Base-by-base conservation (phyloP, 2,113 vertebrate species). In the Platichthys flesus region DNA sequence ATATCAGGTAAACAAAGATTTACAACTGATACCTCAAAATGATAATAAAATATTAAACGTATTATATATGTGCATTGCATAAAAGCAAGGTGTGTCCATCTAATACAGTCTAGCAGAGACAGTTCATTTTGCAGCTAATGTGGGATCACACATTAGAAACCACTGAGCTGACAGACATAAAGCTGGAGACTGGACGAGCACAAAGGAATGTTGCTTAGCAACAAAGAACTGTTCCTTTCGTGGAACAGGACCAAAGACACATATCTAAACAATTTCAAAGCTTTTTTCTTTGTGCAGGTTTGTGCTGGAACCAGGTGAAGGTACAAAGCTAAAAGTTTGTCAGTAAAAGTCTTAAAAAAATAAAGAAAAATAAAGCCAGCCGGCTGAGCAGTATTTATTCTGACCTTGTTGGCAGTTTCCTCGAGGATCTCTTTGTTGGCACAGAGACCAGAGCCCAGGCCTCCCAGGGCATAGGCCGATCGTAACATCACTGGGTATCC, bases 401-500 rank as follows among this genome's bases (percentile, higher is more conserved):
- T 87, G 89, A 98, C 98, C 94, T 97, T 97, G 1, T 88, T 91
- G 51, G 95, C 94, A 2, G 96, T 96, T 71, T 98, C 96, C 62
- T 95, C 59, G 63, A 98, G 93, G 61, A 79, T 96, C 5, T 95
- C 95, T 85, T 90, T 94, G 81, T 95, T 89, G 42, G 89, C 87
- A 88, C 98, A 98, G 55, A 98, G 89, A 26, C 97, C 97, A 12
- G 97, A 99, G 13, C 98, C 97, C 63, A 99, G 91, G 4, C 98
- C 97, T 9, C 98, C 98, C 18, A 98, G 92, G 3, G 98, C 96
- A 9, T 98, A 98, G 37, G 97, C 97, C 21, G 96, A 98, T 15
- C 97, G 96, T 37, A 99, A 89, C 97, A 99, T 99, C 74, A 99
- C 96, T 0, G 97, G 97, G 70, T 98, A 99, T 18, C 95, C 94